Conservation (phyloP, 92 coral and sea anemone genomes). For the Diadumene lineata region DNA sequence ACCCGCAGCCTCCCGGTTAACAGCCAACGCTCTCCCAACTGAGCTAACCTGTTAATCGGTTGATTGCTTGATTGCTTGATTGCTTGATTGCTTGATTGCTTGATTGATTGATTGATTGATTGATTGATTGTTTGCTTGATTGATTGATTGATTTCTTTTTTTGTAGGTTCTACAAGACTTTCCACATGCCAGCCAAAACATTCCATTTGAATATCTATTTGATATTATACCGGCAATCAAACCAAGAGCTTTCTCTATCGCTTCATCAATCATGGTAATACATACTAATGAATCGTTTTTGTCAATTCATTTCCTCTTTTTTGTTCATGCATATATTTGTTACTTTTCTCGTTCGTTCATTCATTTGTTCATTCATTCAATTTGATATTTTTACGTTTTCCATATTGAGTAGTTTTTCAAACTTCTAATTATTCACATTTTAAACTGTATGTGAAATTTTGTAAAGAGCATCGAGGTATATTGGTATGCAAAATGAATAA, state of each 20-base stretch:
- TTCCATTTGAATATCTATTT: constrained; percentile 82
- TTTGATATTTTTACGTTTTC: no score
- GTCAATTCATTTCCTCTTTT: neutral
- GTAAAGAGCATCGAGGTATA: no score
- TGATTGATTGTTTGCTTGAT: neutral
- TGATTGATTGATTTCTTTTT: neutral
- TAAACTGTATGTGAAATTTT: no score
- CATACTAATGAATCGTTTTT: neutral
- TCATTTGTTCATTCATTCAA: neutral
- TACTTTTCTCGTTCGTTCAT: neutral
- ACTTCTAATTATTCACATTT: no score
- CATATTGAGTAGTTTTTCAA: no score
- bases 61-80: no score
- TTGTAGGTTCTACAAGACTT: constrained; percentile 86
- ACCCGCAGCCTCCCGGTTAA: no score
- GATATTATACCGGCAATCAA: constrained; percentile 90
- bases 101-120: no score
- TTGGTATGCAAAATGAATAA: no score
- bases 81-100: no score
- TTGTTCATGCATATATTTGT: neutral
- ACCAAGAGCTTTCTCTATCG: constrained; percentile 96
- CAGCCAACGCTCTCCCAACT: no score
- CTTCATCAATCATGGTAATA: constrained; percentile 81
- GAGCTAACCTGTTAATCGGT: no score
- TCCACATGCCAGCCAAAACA: constrained; percentile 80